Evolutionary conservation across 2,888 invertebrate genomes (phyloP), one percentile per base, ranked within the genome.

Genomic region (Sinelater perroti): DNA sequence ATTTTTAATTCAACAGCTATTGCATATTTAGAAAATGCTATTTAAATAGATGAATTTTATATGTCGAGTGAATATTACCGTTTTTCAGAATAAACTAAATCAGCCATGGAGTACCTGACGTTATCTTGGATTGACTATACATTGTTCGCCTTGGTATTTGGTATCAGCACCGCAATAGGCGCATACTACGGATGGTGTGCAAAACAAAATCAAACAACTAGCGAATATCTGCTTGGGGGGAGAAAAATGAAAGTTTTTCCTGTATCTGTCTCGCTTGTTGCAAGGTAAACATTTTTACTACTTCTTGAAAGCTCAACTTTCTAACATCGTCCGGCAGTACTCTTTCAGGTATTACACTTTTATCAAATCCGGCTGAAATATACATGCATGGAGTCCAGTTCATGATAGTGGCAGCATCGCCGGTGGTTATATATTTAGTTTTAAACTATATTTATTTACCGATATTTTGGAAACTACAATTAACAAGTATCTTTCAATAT

Each of bases 281-380:
- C 89, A 1, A 87, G 87, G 88, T 87, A 44, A 28, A 14, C n/a
- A n/a, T n/a, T n/a, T 10, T 40, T 1, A 21, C 2, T n/a, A n/a
- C n/a, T n/a, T n/a, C n/a, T n/a, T n/a, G n/a, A n/a, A n/a, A n/a
- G n/a, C n/a, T n/a, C n/a, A n/a, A n/a, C n/a, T n/a, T n/a, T n/a
- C n/a, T n/a, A n/a, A n/a, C n/a, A n/a, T n/a, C n/a, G n/a, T n/a
- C n/a, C n/a, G n/a, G n/a, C 74, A 88, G 88, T 67, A 87, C 87
- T 62, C 75, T 89, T 67, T 88, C 88, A 1, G 88, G 88, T 26
- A 86, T 89, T 30, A 88, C 88, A 0, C 76, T 89, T 6, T 79
- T 90, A 3, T 89, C 87, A 0, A 83, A 87, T 1, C 88, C 89
- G 0, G 84, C 87, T 0, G 89, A 89, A 72, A 84, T 88, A 65